A percentile compares a stretch with the other conserved stretches of the same genome.
phyloP scores from a whole-genome alignment of 2,888 invertebrate genomes.

The Acleris cristana region DNA sequence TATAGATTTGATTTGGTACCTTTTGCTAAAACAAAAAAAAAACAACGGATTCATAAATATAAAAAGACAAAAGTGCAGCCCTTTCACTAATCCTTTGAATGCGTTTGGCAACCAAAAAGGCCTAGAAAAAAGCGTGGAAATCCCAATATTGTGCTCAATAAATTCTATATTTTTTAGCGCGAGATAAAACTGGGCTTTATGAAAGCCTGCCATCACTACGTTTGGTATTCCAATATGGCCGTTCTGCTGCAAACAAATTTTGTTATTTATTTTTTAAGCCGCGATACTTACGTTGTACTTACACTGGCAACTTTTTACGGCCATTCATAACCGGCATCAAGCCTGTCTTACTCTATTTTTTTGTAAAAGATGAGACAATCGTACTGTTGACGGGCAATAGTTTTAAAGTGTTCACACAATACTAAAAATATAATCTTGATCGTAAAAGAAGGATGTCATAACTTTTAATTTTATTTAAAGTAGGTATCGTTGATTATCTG shows the following conservation, averaged over 20 bases:
- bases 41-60: neutral
- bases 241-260: neutral
- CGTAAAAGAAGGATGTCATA: too few species aligned
- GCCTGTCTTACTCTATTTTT: too few species aligned
- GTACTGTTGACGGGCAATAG: too few species aligned
- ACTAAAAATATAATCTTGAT: too few species aligned
- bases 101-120: slow-evolving; percentile 1
- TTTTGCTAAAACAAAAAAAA: neutral
- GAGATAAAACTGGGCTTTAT: slow-evolving; percentile 19
- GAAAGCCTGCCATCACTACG: slow-evolving; percentile 15
- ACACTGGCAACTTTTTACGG: too few species aligned
- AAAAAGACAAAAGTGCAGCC: neutral
- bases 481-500: too few species aligned
- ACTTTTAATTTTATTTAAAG: too few species aligned
- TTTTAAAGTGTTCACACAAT: too few species aligned
- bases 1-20: too few species aligned
- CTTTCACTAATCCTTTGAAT: slow-evolving; percentile 10
- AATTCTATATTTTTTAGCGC: slow-evolving; percentile 18
- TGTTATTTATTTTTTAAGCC: neutral
- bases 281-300: neutral
- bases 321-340: too few species aligned
- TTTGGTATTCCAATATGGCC: slow-evolving; percentile 17
- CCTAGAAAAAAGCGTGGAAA: slow-evolving; percentile 8
- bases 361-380: too few species aligned
- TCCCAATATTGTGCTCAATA: slow-evolving; percentile 13